Conservation (phyloP, 2,888 invertebrate species). For the Eudemis profundana region DNA sequence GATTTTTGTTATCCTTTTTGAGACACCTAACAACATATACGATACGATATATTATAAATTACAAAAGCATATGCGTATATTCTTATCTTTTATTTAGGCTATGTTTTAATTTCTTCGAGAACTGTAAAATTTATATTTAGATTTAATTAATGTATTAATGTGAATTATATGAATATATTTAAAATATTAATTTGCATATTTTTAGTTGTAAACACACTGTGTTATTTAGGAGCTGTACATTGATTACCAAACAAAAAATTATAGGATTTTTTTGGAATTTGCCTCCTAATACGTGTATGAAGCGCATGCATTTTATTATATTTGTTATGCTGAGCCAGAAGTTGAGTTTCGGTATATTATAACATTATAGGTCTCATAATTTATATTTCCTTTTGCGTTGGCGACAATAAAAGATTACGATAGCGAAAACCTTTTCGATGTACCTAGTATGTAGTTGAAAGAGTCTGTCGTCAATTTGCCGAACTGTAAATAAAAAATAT, state of each 20-base stretch:
- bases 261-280: not conserved
- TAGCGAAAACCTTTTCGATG: not conserved
- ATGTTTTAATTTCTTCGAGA: not conserved
- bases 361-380: not conserved
- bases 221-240: not conserved
- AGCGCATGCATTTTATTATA: constrained; percentile 38
- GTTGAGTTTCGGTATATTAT: constrained; percentile 8
- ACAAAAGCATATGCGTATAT: not conserved
- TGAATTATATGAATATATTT: not conserved
- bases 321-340: not conserved
- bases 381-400: not conserved
- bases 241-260: not conserved
- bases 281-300: constrained; percentile 28
- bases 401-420: constrained; percentile 10
- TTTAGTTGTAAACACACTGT: constrained; percentile 1
- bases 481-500: too few relatives aligned
- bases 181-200: constrained; percentile 19
- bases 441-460: too few relatives aligned
- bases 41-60: not conserved
- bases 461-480: too few relatives aligned
- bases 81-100: constrained; percentile 1
- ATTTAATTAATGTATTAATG: not conserved
- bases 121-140: constrained; percentile 1
- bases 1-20: not conserved
- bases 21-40: constrained; percentile 9